Percentiles rank a stretch among this genome's conserved stretches.
Evolutionary conservation across 2,113 vertebrate species (phyloP).

Genomic region (Genyomyrus donnyi): DNA sequence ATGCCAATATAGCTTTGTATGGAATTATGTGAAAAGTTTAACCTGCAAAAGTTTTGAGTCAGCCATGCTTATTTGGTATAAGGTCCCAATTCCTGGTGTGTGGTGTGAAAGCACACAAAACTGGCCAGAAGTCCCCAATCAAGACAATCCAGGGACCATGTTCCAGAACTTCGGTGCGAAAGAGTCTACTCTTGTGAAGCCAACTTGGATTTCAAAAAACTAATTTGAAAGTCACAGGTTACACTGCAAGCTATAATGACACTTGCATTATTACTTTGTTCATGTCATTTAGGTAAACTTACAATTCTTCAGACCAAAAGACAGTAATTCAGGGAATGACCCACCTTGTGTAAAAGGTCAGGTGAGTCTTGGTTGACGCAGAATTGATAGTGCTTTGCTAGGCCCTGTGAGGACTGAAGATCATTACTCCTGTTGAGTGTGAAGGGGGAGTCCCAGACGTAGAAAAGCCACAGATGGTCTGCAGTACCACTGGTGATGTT

Average conservation of each 20-base stretch:
- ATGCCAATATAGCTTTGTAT: background rate
- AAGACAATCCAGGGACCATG: background rate
- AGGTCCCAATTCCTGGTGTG: background rate
- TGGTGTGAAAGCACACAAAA: background rate
- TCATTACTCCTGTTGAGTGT: background rate
- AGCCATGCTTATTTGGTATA: background rate
- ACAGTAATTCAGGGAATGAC: background rate
- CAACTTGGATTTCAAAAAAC: background rate
- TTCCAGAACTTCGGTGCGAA: background rate
- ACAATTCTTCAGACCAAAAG: background rate
- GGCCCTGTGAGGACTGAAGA: background rate
- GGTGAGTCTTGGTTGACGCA: background rate
- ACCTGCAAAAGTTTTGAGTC: background rate
- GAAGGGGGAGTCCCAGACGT: slow-evolving; percentile 19
- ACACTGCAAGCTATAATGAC: background rate
- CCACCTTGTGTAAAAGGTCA: slow-evolving; percentile 24
- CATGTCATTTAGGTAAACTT: background rate
- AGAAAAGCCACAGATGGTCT: slow-evolving; percentile 11
- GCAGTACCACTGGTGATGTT: slow-evolving; percentile 15
- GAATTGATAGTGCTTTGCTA: background rate
- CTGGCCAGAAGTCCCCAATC: background rate
- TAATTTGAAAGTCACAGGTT: background rate
- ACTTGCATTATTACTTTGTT: background rate
- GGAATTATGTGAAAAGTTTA: background rate
- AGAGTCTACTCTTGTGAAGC: background rate